These are phyloP conservation scores for Willowsia nigromaculata DNA, from an alignment of 2,888 invertebrate species.

Conservation along the genomic window DNA sequence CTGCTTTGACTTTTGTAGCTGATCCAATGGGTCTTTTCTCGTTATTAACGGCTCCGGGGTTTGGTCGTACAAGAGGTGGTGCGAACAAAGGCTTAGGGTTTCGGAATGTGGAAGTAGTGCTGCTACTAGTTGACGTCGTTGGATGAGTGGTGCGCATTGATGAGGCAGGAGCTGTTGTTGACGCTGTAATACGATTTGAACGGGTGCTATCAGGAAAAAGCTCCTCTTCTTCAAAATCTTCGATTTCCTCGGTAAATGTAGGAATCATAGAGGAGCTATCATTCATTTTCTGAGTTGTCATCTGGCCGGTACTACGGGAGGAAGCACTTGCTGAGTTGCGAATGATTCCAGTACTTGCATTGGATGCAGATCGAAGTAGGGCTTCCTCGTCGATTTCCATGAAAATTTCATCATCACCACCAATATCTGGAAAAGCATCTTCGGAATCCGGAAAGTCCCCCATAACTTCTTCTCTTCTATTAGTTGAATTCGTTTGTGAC, in stretches of 20 bases:
- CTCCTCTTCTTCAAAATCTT: conserved; percentile 39
- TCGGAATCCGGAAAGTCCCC: conserved; percentile 47
- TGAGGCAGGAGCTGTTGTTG: background rate
- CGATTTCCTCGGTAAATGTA: background rate
- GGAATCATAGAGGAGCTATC: background rate
- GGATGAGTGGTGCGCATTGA: too few relatives aligned
- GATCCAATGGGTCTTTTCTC: background rate
- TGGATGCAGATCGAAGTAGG: conserved; percentile 12
- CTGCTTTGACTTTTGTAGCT: background rate
- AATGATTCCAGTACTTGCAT: background rate
- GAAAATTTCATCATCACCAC: conserved; percentile 74
- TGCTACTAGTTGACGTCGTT: background rate
- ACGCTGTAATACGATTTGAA: background rate
- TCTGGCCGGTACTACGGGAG: background rate
- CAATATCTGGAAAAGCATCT: conserved; percentile 64
- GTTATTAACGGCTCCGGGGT: background rate
- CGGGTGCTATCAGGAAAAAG: too few relatives aligned
- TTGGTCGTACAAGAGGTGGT: background rate
- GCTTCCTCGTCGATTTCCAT: conserved; percentile 76
- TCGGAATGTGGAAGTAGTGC: background rate
- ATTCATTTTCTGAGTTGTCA: conserved; percentile 16
- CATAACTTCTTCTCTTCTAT: background rate
- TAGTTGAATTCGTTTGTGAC: background rate
- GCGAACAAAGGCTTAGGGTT: background rate
- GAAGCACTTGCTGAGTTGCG: background rate